phyloP scores from a whole-genome alignment of 2,113 vertebrate species.

The Sinocyclocheilus rhinocerous region DNA sequence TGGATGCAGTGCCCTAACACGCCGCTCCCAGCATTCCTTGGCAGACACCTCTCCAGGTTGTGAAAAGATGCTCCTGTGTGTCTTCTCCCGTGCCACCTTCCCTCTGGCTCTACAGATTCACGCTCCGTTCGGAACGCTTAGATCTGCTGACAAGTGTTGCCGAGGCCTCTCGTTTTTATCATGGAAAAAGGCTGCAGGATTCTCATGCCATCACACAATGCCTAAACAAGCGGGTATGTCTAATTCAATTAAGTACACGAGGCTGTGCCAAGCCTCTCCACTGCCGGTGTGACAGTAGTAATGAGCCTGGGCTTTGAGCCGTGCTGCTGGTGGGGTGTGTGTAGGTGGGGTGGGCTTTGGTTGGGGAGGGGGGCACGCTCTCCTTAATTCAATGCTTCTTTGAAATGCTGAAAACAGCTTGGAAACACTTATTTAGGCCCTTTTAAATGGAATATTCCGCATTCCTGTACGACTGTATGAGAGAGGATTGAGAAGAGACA shows the following conservation, averaged over 20 bases:
- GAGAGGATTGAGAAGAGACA: conserved; percentile 60
- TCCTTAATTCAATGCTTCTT: conserved; percentile 70
- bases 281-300: conserved; percentile 75
- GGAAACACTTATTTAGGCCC: conserved; percentile 62
- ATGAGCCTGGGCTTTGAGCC: conserved; percentile 68
- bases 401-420: conserved; percentile 69
- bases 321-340: conserved; percentile 57
- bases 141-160: conserved; percentile 76
- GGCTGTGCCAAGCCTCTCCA: conserved; percentile 76
- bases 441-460: conserved; percentile 70
- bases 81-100: conserved; percentile 43
- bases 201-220: conserved; percentile 79
- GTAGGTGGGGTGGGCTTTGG: conserved; percentile 6
- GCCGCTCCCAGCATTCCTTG: conserved; percentile 18
- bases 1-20: conserved; percentile 18
- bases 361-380: conserved; percentile 33
- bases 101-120: conserved; percentile 40
- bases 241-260: conserved; percentile 82
- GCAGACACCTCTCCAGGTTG: conserved; percentile 37
- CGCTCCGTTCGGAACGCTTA: conserved; percentile 61
- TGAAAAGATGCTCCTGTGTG: conserved; percentile 46
- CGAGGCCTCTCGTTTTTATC: conserved; percentile 66
- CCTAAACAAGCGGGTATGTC: conserved; percentile 82
- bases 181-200: conserved; percentile 70
- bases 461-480: conserved; percentile 67